These are phyloP conservation scores for Tholera decimalis DNA, from an alignment of 2,888 invertebrate species.

Conservation along the genomic window DNA sequence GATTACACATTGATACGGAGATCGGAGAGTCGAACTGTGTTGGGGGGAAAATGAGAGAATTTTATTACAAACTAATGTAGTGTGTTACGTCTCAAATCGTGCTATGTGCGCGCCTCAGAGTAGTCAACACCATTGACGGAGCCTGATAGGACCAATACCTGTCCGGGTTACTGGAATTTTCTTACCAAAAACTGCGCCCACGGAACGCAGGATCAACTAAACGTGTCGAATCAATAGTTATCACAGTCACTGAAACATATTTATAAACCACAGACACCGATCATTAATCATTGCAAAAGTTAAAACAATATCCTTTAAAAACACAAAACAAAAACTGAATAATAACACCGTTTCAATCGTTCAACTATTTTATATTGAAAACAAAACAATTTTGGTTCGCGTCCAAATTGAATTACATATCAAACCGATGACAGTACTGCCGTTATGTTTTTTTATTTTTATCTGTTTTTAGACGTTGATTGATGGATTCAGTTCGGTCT, in stretches of 20 bases:
- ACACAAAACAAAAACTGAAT: constrained; percentile 23
- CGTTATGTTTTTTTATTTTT: constrained; percentile 58
- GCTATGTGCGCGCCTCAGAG: too few relatives aligned
- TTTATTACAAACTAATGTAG: neutral
- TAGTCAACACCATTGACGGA: too few relatives aligned
- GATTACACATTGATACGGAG: constrained; percentile 62
- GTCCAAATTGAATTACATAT: constrained; percentile 63
- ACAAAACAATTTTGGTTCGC: constrained; percentile 55
- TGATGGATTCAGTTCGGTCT: constrained; percentile 43
- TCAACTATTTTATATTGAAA: constrained; percentile 49
- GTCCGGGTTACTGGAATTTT: too few relatives aligned
- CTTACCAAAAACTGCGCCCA: too few relatives aligned
- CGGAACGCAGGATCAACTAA: too few relatives aligned
- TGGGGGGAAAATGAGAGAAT: neutral
- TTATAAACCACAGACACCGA: neutral
- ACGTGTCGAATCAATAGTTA: neutral
- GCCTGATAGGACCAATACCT: too few relatives aligned
- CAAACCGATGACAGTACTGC: constrained; percentile 58
- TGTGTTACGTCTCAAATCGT: too few relatives aligned
- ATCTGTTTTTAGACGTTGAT: constrained; percentile 59
- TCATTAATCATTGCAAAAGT: neutral
- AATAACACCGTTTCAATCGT: constrained; percentile 46
- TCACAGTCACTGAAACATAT: neutral
- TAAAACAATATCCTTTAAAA: constrained; percentile 11
- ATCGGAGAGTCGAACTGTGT: constrained; percentile 22